phyloP scores from a whole-genome alignment of 2,888 invertebrate genomes.

The Hydriomena furcata region DNA sequence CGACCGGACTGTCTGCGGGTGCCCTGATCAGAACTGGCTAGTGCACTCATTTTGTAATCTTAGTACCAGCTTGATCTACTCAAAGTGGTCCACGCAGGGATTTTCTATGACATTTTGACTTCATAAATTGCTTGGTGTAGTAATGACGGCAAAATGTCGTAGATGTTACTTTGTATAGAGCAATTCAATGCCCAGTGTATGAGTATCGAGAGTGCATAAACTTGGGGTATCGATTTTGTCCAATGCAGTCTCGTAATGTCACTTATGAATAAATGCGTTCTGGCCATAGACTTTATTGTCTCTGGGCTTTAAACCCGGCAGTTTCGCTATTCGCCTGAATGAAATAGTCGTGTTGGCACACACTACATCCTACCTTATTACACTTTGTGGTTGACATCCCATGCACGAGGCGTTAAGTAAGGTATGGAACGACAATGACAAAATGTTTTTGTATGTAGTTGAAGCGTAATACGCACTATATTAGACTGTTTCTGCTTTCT shows the following conservation, averaged over 20 bases:
- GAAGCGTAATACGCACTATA: constrained; percentile 2
- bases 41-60: no score
- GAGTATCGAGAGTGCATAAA: no score
- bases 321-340: background rate
- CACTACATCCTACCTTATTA: background rate
- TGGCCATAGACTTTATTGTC: no score
- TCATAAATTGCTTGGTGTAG: no score
- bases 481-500: constrained; percentile 17
- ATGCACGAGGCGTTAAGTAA: background rate
- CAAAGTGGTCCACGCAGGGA: no score
- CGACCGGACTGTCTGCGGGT: no score
- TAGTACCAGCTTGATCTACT: no score
- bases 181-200: no score
- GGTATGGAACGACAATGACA: background rate
- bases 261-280: background rate
- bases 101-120: no score
- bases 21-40: no score
- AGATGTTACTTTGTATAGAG: no score
- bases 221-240: background rate
- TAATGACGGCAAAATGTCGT: no score
- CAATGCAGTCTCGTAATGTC: background rate
- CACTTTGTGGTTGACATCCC: background rate
- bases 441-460: constrained; percentile 1
- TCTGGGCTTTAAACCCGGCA: background rate
- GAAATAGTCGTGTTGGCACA: background rate